A percentile compares a stretch with the other conserved stretches of the same genome.
These are phyloP conservation scores for Drosophila baimaii DNA, from an alignment of 1,140 invertebrate species.

Conservation along the genomic window DNA sequence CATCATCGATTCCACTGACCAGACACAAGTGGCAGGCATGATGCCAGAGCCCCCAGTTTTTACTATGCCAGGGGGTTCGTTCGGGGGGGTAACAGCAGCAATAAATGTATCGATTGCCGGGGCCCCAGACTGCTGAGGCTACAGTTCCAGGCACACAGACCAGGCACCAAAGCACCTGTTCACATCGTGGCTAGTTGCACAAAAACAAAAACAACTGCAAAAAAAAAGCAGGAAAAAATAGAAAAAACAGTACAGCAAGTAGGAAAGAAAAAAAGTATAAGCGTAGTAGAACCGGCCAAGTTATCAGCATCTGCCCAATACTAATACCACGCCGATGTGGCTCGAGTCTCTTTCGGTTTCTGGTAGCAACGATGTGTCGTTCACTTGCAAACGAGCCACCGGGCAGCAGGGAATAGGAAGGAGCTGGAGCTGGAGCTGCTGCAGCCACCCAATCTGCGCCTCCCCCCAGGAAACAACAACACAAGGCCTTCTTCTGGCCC, in stretches of 20 bases:
- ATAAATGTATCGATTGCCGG: conserved; percentile 68
- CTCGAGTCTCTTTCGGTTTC: conserved; percentile 19
- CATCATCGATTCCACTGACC: conserved; percentile 10
- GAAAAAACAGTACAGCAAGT: conserved; percentile 17
- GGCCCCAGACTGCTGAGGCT: conserved; percentile 33
- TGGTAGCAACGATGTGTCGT: conserved; percentile 68
- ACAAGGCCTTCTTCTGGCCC: conserved; percentile 1
- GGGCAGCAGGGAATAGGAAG: conserved; percentile 25
- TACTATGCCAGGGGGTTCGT: not conserved
- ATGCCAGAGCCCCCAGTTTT: conserved; percentile 45
- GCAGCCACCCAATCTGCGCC: conserved; percentile 46
- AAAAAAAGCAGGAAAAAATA: conserved; percentile 26
- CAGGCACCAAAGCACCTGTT: conserved; percentile 56
- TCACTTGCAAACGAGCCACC: conserved; percentile 70
- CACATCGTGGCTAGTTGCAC: conserved; percentile 47
- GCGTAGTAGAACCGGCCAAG: conserved; percentile 57
- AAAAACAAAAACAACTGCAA: conserved; percentile 9
- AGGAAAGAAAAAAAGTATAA: conserved; percentile 18
- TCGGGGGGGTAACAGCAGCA: conserved; percentile 26
- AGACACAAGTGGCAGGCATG: conserved; percentile 53
- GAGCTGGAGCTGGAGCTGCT: conserved; percentile 24
- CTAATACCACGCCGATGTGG: conserved; percentile 39
- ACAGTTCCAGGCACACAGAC: conserved; percentile 14
- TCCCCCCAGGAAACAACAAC: conserved; percentile 9
- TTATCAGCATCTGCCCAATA: conserved; percentile 76